Conservation (phyloP, 1,140 invertebrate species). For the Zaprionus taronus region DNA sequence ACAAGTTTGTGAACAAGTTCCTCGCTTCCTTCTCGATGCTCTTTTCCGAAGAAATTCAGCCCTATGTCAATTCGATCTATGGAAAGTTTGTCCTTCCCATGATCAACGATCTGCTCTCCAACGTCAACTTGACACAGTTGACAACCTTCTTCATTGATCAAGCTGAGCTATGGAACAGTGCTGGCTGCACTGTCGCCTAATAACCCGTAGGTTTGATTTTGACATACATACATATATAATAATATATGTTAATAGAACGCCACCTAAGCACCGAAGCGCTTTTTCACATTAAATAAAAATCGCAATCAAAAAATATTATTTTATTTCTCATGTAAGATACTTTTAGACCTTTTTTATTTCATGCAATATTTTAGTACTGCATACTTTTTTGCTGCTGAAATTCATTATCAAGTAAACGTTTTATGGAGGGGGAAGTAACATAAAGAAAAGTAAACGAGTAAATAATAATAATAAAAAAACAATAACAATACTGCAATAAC, state of each 20-base stretch:
- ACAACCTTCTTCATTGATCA: conserved; percentile 2
- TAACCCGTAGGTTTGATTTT: too few relatives aligned
- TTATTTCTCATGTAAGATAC: not conserved
- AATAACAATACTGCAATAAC: too few relatives aligned
- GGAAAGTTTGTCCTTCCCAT: conserved; percentile 34
- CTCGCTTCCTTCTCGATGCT: conserved; percentile 25
- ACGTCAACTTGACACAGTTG: conserved; percentile 48
- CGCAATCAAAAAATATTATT: not conserved
- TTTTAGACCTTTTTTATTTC: not conserved
- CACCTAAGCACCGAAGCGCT: too few relatives aligned
- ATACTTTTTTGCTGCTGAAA: not conserved
- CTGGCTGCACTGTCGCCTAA: not conserved
- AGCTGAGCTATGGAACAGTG: not conserved
- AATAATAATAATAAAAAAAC: too few relatives aligned
- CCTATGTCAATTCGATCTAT: conserved; percentile 27
- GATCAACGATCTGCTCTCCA: conserved; percentile 45
- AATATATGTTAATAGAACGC: too few relatives aligned
- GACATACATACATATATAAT: too few relatives aligned
- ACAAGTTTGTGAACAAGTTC: conserved; percentile 56
- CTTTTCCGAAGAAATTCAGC: conserved; percentile 55
- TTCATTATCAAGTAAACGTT: not conserved
- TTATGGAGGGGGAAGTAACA: not conserved
- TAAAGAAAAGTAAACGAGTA: too few relatives aligned
- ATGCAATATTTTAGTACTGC: not conserved
- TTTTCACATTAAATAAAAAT: not conserved